phyloP scores from a whole-genome alignment of 2,113 vertebrate species.

The Pterocles burchelli region DNA sequence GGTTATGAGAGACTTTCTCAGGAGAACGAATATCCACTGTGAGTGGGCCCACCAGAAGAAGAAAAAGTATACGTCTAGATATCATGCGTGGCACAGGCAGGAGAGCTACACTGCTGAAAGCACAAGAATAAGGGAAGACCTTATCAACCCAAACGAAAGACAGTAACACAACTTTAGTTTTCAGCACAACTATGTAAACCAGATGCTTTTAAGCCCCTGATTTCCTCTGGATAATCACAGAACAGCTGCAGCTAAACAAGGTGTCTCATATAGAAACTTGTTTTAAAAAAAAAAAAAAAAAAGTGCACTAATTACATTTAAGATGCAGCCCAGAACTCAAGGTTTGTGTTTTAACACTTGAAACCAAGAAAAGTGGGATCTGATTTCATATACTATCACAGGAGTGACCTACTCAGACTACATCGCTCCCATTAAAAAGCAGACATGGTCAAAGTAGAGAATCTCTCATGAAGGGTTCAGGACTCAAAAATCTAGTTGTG shows the following conservation, averaged over 20 bases:
- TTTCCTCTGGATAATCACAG: not conserved
- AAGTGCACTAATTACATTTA: not conserved
- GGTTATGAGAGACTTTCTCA: not conserved
- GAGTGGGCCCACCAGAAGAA: not conserved
- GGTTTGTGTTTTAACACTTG: not conserved
- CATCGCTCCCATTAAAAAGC: not conserved
- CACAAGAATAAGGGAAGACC: not conserved
- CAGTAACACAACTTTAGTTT: not conserved
- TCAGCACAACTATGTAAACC: not conserved
- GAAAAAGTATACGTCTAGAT: not conserved
- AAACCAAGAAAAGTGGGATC: not conserved
- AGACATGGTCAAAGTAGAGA: not conserved
- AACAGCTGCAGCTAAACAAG: slow-evolving; percentile 28
- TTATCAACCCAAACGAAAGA: not conserved
- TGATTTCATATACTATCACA: not conserved
- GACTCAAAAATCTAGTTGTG: not conserved
- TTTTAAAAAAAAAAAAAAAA: not conserved
- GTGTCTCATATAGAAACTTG: not conserved
- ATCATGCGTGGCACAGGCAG: not conserved
- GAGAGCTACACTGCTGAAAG: not conserved
- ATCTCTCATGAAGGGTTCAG: not conserved
- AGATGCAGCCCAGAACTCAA: not conserved
- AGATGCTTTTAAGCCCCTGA: slow-evolving; percentile 3
- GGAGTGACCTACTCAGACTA: not conserved
- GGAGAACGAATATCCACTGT: not conserved